Evolutionary conservation across 2,888 invertebrate genomes (phyloP).

Genomic region (Pseudococcus viburni): DNA sequence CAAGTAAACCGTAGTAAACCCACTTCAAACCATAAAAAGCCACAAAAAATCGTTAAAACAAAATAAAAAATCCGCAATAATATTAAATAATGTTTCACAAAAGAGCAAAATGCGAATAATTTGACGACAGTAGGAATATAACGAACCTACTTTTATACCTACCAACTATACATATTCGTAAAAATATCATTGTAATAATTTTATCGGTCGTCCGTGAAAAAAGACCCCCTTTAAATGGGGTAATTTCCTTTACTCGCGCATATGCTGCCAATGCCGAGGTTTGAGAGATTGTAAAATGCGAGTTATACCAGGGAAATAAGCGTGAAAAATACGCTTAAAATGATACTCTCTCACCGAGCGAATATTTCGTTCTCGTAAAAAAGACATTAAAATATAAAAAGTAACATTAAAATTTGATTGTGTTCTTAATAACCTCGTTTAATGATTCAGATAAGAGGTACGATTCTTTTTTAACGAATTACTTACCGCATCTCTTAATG

Average conservation of each 20-base stretch:
- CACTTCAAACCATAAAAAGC: too few species aligned
- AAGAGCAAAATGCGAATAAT: too few species aligned
- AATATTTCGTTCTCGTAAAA: conserved; percentile 7
- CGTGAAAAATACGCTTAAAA: conserved; percentile 26
- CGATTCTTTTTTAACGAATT: conserved; percentile 13
- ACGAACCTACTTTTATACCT: too few species aligned
- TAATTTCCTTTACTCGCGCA: background rate
- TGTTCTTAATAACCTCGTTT: background rate
- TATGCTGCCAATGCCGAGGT: background rate
- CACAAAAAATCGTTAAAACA: too few species aligned
- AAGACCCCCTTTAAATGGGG: background rate
- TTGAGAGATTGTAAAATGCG: background rate
- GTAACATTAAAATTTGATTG: conserved; percentile 31
- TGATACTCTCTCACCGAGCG: conserved; percentile 31
- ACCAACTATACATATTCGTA: too few species aligned
- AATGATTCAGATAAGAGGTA: conserved; percentile 27
- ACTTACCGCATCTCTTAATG: background rate
- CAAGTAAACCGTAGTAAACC: too few species aligned
- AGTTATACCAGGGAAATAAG: conserved; percentile 15
- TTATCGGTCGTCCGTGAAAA: conserved; percentile 3
- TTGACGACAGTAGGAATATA: too few species aligned
- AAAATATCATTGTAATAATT: conserved; percentile 4
- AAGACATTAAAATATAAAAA: conserved; percentile 10
- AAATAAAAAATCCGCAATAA: too few species aligned
- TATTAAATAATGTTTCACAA: too few species aligned